A percentile compares a stretch with the other conserved stretches of the same genome.
Evolutionary conservation across 1,140 invertebrate species (phyloP).

Genomic region (Proctacanthus coquilletti): DNA sequence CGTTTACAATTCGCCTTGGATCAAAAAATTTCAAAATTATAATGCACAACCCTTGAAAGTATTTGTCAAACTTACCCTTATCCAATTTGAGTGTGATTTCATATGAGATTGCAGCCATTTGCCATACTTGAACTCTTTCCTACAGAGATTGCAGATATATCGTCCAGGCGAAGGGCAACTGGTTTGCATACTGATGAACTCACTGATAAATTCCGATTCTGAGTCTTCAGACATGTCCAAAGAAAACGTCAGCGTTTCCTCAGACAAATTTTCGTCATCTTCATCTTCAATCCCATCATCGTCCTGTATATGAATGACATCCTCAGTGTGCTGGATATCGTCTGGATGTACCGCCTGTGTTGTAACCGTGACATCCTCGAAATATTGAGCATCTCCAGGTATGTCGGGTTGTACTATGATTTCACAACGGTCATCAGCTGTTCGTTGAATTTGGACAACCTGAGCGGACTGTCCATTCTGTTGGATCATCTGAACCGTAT

Average conservation of each 20-base stretch:
- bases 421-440: conserved; percentile 21
- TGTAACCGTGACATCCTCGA: conserved; percentile 9
- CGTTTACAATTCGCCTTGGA: conserved; percentile 40
- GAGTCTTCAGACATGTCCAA: conserved; percentile 8
- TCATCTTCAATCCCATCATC: conserved; percentile 26
- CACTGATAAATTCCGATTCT: conserved; percentile 16
- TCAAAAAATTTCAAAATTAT: too few relatives aligned
- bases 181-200: conserved; percentile 26
- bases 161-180: conserved; percentile 28
- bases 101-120: conserved; percentile 40
- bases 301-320: conserved; percentile 14
- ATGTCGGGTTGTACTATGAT: conserved; percentile 27
- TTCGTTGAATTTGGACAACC: conserved; percentile 22
- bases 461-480: conserved; percentile 14
- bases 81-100: conserved; percentile 41
- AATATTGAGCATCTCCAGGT: conserved; percentile 22
- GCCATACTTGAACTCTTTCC: conserved; percentile 40
- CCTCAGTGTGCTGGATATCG: conserved; percentile 7
- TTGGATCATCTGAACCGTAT: conserved; percentile 6
- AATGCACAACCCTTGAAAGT: too few relatives aligned
- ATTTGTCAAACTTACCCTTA: too few relatives aligned
- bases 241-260: conserved; percentile 12
- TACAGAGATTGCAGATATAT: conserved; percentile 41
- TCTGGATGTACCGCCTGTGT: conserved; percentile 6
- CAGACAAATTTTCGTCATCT: conserved; percentile 12